These are phyloP conservation scores for Dilophus febrilis DNA, from an alignment of 2,888 invertebrate species.

Conservation along the genomic window DNA sequence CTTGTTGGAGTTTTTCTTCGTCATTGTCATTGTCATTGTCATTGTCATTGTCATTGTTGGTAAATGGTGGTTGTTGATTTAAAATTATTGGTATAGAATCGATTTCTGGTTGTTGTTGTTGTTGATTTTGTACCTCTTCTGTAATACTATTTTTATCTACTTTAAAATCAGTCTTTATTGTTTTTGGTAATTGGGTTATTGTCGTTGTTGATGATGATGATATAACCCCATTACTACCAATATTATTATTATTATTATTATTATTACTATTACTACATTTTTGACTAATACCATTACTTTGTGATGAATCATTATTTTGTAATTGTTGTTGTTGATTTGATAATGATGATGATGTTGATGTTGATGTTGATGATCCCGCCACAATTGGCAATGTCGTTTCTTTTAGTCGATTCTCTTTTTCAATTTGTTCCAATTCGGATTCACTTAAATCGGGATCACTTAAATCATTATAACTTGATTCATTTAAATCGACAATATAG, in stretches of 20 bases:
- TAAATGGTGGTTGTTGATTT: conserved; percentile 19
- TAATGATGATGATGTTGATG: too few species aligned
- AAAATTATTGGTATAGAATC: neutral
- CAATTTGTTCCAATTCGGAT: conserved; percentile 41
- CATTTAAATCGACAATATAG: conserved; percentile 42
- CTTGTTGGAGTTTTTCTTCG: conserved; percentile 31
- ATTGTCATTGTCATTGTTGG: conserved; percentile 25
- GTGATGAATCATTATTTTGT: conserved; percentile 15
- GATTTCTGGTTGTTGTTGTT: conserved; percentile 11
- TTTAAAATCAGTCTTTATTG: conserved; percentile 5
- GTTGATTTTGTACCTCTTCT: conserved; percentile 10
- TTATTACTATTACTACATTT: neutral
- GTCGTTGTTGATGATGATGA: neutral
- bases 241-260: neutral
- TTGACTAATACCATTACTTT: conserved; percentile 19
- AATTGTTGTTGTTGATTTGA: conserved; percentile 29
- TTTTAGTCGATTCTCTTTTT: conserved; percentile 30
- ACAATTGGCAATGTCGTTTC: conserved; percentile 25
- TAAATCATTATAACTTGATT: conserved; percentile 44
- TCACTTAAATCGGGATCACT: conserved; percentile 47
- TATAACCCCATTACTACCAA: conserved; percentile 4
- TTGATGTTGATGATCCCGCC: too few species aligned
- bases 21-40: conserved; percentile 38
- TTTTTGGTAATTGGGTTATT: neutral
- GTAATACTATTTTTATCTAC: conserved; percentile 3